Base-by-base conservation (phyloP, 2,797 vertebrate genomes). In the Sylvilagus floridanus region DNA sequence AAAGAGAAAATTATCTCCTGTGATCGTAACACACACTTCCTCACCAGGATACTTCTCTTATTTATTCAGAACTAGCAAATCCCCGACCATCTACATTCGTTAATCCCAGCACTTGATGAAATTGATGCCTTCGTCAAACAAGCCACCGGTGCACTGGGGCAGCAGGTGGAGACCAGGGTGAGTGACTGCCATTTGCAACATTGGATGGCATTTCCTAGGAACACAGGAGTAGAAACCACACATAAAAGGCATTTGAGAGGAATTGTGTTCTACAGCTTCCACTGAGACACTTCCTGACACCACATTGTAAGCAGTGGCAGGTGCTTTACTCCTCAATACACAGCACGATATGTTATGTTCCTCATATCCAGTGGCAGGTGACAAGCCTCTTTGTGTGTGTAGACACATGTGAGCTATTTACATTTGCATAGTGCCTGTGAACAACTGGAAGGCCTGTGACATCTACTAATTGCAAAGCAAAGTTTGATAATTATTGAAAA, bases 391-490 rank as follows among this genome's bases (percentile, higher is more conserved):
- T 19, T 85, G 92, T 93, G 57, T 10, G 37, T 37, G 65, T 9
- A 54, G 85, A 87, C 30, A 13, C 2, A 1, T 0, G 6, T 26
- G 76, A 32, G 63, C 54, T 66, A 93, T 85, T 94, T 91, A 91
- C 32, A 69, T 84, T 77, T 93, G 87, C 83, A 89, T 93, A 79
- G 71, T 8, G 28, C 68, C 62, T 26, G 4, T 14, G 47, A 77
- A 24, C 28, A 52, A 57, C 22, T 1, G 2, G 35, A 47, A 66
- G 52, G 28, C 12, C 79, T 68, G n/a, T 52, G 79, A 88, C 83
- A 94, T 52, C 37, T 73, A 32, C 71, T 54, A 60, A 89, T 79
- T 93, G 57, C 60, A 83, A 73, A 91, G 78, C 83, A 79, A 63
- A 73, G 47, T 73, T 94, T 68, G 69, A 69, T 78, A 89, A 91